Evolutionary conservation across 2,888 invertebrate genomes (phyloP), one percentile per base, ranked within the genome.

Genomic region (Idaea biselata): DNA sequence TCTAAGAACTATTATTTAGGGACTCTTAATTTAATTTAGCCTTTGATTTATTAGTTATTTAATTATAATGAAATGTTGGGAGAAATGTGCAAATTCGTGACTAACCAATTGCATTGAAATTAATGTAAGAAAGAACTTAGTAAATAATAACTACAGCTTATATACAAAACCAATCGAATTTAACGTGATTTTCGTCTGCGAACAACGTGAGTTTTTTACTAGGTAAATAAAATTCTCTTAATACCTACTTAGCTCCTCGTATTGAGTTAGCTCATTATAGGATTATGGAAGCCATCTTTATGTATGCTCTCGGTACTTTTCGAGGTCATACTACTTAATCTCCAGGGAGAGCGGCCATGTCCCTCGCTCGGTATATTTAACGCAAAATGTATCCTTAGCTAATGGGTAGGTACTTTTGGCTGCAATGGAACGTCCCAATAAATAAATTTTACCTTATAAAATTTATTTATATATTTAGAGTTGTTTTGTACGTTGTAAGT

Each of bases 271-370:
- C 76, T 79, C 73, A 80, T 83, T 82, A 82, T 71, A 62, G 73
- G 68, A 76, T 81, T 73, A 75, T 58, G 53, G 78, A 79, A 84
- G 77, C 82, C 83, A 55, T 74, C 69, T 64, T 61, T 72, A 69
- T 75, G 73, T 77, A 78, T 73, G 82, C 80, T 78, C 80, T 80
- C 62, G 78, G 79, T 64, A 76, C 70, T 6, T 33, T 53, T 54
- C 74, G 73, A 76, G 81, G 82, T 66, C 76, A 64, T 61, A 55
- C 8, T 7, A 55, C 55, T 53, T 16, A 55, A n/a, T n/a, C 55
- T 55, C 2, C 53, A 53, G 11, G 11, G 53, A 53, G 53, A 16
- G 53, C 1, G n/a, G 53, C 53, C 53, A 25, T 25, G 25, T 3
- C 25, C 25, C 25, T 25, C 25, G 53, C 3, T 53, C 2, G 11